Conservation (phyloP, 2,113 vertebrate species). For the Pao palembangensis region DNA sequence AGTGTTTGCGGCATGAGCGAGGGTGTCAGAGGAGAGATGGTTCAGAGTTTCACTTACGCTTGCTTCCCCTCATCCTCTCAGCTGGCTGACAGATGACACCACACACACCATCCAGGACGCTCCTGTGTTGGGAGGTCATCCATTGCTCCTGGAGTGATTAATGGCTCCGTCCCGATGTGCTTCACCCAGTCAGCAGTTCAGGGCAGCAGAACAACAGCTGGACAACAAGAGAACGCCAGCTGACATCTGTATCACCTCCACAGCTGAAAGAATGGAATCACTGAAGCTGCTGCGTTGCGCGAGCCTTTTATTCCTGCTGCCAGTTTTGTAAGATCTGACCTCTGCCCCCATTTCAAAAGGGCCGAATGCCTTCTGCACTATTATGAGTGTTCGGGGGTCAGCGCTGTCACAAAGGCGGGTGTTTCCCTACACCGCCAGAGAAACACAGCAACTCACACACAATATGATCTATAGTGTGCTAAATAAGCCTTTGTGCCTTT, state of each 20-base stretch:
- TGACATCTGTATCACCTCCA: constrained; percentile 45
- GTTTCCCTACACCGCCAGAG: neutral
- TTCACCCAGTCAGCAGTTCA: constrained; percentile 41
- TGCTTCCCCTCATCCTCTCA: constrained; percentile 55
- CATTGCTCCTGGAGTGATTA: constrained; percentile 53
- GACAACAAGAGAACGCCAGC: constrained; percentile 53
- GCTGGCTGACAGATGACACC: constrained; percentile 58
- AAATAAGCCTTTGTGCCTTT: too few species aligned
- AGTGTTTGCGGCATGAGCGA: constrained; percentile 46
- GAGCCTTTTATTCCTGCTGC: too few species aligned
- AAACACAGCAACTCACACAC: constrained; percentile 5
- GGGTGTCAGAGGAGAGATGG: constrained; percentile 34
- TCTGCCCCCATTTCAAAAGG: too few species aligned
- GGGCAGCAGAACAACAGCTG: constrained; percentile 25
- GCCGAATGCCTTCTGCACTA: too few species aligned
- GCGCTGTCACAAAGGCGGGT: neutral
- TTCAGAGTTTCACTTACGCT: constrained; percentile 56
- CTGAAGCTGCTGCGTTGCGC: too few species aligned
- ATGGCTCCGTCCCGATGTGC: constrained; percentile 50
- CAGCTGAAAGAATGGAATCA: constrained; percentile 9
- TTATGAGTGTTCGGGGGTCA: too few species aligned
- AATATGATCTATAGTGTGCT: too few species aligned
- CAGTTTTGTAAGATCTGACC: too few species aligned
- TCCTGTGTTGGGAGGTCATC: constrained; percentile 54
- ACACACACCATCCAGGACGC: constrained; percentile 38